Base-by-base conservation (phyloP, 2,888 invertebrate genomes). In the Amphiduros pacificus region DNA sequence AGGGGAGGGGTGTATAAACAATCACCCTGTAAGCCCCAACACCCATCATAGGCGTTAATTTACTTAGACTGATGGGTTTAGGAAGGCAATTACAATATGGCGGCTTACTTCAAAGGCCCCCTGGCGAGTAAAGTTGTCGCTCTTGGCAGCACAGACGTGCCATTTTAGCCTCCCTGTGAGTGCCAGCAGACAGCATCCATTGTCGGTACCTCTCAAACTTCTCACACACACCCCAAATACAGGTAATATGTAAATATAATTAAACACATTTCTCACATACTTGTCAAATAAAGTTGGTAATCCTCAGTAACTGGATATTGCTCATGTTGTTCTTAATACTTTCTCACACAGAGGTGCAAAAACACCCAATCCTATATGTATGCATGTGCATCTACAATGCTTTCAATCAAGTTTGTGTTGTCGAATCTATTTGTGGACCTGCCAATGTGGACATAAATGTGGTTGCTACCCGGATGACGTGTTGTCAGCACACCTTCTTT, bases 31-130 rank as follows among this genome's bases (percentile, higher is more conserved):
- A 26, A 31, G 50, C 50, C 17, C 40, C 51, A 9, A 17, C 17
- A 4, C 50, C 55, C 36, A 2, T 20, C 14, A 36, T 5, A 50
- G 58, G 50, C 32, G 50, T 58, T 51, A 50, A 50, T 51, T 58
- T 51, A 58, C 58, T 51, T 51, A 58, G 51, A 50, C 49, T 40
- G 41, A 51, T n/a, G 56, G 49, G 20, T 36, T 40, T 32, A 27
- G 26, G 26, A 22, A 24, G 17, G 22, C 58, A 17, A 26, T 40
- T 48, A 49, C 56, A 48, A 56, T 44, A 20, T 20, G 48, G 31
- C 44, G 17, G 24, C 48, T 11, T 24, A 28, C 32, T 20, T 56
- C 32, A 49, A 49, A 44, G 14, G 29, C 56, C 28, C 48, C 49
- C 56, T 36, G 36, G 36, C 36, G 11, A 36, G 36, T 36, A 17